Conservation (phyloP, 2,888 invertebrate species). For the Orthosia gothica region DNA sequence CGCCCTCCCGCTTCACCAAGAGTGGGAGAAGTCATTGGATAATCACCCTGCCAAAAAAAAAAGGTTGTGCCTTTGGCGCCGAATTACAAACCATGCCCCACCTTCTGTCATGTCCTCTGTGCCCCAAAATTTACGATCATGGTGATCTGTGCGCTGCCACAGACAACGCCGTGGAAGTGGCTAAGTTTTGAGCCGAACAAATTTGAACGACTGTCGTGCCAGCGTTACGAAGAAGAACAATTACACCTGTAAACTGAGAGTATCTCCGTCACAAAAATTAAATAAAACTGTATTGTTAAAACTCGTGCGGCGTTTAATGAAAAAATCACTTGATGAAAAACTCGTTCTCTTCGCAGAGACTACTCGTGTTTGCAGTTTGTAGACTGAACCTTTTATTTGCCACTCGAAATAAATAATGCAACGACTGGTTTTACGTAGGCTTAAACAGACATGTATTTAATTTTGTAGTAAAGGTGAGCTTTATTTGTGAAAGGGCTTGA, state of each 20-base stretch:
- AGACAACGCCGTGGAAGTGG: too few species aligned
- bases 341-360: conserved; percentile 24
- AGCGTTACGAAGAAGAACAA: too few species aligned
- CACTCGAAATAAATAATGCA: conserved; percentile 50
- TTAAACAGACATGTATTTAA: conserved; percentile 35
- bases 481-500: conserved; percentile 4
- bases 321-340: conserved; percentile 46
- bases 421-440: conserved; percentile 4
- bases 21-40: too few species aligned
- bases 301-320: conserved; percentile 33
- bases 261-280: conserved; percentile 14
- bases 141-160: too few species aligned
- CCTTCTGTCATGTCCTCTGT: too few species aligned
- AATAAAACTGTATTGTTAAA: conserved; percentile 8
- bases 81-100: too few species aligned
- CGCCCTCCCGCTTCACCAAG: too few species aligned
- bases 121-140: too few species aligned
- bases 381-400: conserved; percentile 22
- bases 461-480: conserved; percentile 3
- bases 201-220: too few species aligned
- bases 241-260: neutral
- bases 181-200: too few species aligned
- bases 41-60: too few species aligned
- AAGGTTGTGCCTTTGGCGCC: too few species aligned
- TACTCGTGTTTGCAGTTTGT: conserved; percentile 46